Percentiles rank a stretch among this genome's conserved stretches.
These are phyloP conservation scores for Pherbina coryleti DNA, from an alignment of 2,888 invertebrate genomes.

Conservation along the genomic window DNA sequence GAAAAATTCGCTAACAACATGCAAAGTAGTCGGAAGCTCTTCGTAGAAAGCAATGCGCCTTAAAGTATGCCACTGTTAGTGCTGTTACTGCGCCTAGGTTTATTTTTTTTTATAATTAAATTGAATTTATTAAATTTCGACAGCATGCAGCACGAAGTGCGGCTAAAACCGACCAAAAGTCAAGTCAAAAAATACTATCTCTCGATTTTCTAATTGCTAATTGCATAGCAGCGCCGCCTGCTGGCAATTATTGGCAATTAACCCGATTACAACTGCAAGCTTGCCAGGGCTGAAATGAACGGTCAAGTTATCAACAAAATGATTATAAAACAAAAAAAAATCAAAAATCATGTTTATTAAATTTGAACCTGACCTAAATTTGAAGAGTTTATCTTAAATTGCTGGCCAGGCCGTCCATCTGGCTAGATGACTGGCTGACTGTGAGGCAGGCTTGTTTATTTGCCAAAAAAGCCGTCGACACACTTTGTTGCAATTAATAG, in stretches of 20 bases:
- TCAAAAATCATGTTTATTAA: neutral
- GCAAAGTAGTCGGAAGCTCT: neutral
- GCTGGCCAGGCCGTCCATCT: neutral
- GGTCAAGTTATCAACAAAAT: too few relatives aligned
- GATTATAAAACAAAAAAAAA: too few relatives aligned
- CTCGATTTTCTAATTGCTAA: slow-evolving; percentile 12
- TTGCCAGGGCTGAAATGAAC: neutral
- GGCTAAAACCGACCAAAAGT: neutral
- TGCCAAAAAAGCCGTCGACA: slow-evolving; percentile 6
- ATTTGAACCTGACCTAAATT: neutral
- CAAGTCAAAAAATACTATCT: neutral
- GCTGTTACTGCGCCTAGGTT: neutral
- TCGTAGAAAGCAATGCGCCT: neutral
- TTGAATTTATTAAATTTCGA: slow-evolving; percentile 10
- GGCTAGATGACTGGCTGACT: neutral
- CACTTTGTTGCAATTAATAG: neutral
- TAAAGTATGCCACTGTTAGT: neutral
- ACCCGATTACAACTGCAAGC: slow-evolving; percentile 10
- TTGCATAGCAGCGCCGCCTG: slow-evolving; percentile 3
- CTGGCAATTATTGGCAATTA: slow-evolving; percentile 33
- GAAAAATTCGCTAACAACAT: slow-evolving; percentile 6
- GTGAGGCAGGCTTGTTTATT: neutral
- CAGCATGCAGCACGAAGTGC: neutral
- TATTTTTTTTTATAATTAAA: neutral
- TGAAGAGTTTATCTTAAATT: neutral